Base-by-base conservation (phyloP, 2,113 vertebrate genomes). In the Perca fluviatilis region DNA sequence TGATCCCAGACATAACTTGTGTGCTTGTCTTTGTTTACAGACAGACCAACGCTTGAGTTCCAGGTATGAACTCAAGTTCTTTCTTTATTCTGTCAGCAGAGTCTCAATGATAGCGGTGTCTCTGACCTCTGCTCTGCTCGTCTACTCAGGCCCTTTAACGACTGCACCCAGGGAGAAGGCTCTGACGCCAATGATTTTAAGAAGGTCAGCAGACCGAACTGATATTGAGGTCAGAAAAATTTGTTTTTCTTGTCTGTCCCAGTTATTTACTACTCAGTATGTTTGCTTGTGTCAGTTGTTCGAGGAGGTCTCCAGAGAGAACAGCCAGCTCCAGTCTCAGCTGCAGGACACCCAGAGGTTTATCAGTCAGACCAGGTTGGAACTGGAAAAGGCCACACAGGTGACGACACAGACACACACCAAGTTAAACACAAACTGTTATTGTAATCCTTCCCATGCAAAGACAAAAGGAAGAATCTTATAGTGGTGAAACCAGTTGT, bases 351-450 rank as follows among this genome's bases (percentile, higher is more conserved):
- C 95, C 53, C 96, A 96, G 89, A 93, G 95, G 89, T 90, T 92
- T 19, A 82, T 96, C 70, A 94, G 85, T 74, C 92, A 96, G 82
- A 96, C 95, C 63, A 90, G 95, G 73, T 57, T 96, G 89, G 96
- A 96, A 76, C 87, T 96, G 90, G 96, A 96, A 54, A 96, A 96
- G 81, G 95, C 95, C 54, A 95, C 95, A 1, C 96, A 96, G 95
- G 96, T 96, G 21, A 91, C 0, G 8, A 65, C 49, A 50, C 3
- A 58, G 21, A 68, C 15, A 15, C 57, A 51, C 77, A 40, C 15
- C 10, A 30, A 43, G 61, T 66, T 23, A 8, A 74, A 74, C 43
- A 47, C n/a, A 51, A 43, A 51, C n/a, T 51, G 10, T 73, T 15
- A n/a, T 33, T 43, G 10, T 40, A 13, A 40, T 2, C 8, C 14